Percentiles rank a stretch among this genome's conserved stretches.
Evolutionary conservation across 23 tunicate species (phyloP).

Genomic region (Oikopleura vanhoeffeni): DNA sequence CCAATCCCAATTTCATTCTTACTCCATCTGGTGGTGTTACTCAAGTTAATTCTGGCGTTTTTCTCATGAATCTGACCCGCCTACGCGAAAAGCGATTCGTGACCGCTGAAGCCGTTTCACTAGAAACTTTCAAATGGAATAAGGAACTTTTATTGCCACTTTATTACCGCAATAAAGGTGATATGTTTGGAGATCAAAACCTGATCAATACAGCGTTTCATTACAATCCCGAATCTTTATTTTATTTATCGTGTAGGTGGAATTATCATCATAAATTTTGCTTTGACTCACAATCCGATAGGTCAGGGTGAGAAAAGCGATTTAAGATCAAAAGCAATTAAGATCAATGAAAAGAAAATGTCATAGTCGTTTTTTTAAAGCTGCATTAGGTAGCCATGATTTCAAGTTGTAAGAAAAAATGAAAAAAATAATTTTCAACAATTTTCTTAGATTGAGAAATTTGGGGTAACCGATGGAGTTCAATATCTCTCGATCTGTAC

Average conservation of each 20-base stretch:
- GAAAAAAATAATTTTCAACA: too few species aligned
- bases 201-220: slow-evolving; percentile 75
- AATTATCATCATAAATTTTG: slow-evolving; percentile 99
- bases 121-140: slow-evolving; percentile 28
- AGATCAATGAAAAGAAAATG: too few species aligned
- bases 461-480: too few species aligned
- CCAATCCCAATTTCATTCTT: slow-evolving; percentile 41
- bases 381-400: too few species aligned
- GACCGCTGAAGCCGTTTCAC: slow-evolving; percentile 22
- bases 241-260: slow-evolving; percentile 48
- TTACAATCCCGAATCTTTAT: slow-evolving; percentile 50
- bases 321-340: too few species aligned
- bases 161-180: slow-evolving; percentile 26
- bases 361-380: too few species aligned
- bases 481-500: too few species aligned
- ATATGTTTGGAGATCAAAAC: slow-evolving; percentile 69
- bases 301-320: too few species aligned
- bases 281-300: slow-evolving; percentile 42
- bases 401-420: too few species aligned
- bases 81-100: slow-evolving; percentile 37
- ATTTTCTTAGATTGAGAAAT: too few species aligned
- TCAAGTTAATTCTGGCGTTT: slow-evolving; percentile 92
- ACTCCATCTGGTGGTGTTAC: slow-evolving; percentile 36
- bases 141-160: slow-evolving; percentile 43
- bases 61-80: slow-evolving; percentile 82